A percentile compares a stretch with the other conserved stretches of the same genome.
Conservation (phyloP, 1,140 invertebrate genomes). For the Lasaia peninsularis region DNA sequence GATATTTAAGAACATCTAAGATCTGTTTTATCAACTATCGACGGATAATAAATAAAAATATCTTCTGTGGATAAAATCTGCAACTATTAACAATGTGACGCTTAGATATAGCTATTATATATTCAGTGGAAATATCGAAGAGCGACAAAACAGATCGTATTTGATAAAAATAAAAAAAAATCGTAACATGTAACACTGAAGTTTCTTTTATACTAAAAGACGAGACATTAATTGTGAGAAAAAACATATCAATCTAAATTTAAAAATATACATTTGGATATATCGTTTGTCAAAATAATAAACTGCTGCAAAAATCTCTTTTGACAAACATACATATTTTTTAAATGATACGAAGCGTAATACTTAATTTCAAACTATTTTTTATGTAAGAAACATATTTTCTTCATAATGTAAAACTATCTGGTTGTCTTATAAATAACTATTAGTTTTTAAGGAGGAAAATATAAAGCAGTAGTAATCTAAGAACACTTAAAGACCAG, state of each 20-base stretch:
- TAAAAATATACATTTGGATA: neutral
- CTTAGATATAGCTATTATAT: neutral
- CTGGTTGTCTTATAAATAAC: no score
- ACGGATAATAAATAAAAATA: neutral
- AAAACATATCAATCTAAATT: neutral
- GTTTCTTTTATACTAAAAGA: neutral
- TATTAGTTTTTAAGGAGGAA: no score
- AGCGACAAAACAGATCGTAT: neutral
- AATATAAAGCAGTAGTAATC: no score
- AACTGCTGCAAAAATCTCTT: no score
- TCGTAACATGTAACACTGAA: slow-evolving; percentile 1
- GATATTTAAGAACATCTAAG: slow-evolving; percentile 7
- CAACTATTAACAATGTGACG: neutral
- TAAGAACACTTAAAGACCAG: neutral
- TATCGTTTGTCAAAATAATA: slow-evolving; percentile 10
- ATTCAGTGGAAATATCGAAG: neutral
- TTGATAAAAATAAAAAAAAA: neutral
- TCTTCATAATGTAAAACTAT: no score
- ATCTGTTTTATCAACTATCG: neutral
- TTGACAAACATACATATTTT: no score
- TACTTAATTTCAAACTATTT: no score
- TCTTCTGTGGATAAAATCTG: neutral
- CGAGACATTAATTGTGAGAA: neutral
- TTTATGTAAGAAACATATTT: no score
- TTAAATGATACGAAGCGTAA: no score